A percentile compares a stretch with the other conserved stretches of the same genome.
Evolutionary conservation across 2,888 invertebrate species (phyloP).

Genomic region (Clunio marinus): DNA sequence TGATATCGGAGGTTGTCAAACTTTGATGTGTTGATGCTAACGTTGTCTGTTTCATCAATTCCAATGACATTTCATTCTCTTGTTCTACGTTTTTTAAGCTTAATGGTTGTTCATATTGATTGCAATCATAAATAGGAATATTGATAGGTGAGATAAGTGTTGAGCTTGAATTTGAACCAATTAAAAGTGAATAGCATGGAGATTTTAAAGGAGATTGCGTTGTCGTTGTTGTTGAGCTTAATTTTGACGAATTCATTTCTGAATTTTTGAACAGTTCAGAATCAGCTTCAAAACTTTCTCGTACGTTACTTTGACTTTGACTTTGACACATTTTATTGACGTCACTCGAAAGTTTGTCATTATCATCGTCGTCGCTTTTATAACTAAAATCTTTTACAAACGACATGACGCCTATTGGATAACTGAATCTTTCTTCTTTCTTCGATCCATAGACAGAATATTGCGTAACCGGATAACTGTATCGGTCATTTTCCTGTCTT

Average conservation of each 20-base stretch:
- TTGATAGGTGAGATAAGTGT: slow-evolving; percentile 49
- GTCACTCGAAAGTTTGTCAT: slow-evolving; percentile 17
- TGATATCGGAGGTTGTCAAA: slow-evolving; percentile 47
- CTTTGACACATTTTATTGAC: neutral
- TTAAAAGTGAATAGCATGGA: slow-evolving; percentile 51
- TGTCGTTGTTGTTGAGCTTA: slow-evolving; percentile 45
- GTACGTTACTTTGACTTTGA: neutral
- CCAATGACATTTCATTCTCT: slow-evolving; percentile 45
- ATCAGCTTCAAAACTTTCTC: slow-evolving; percentile 43
- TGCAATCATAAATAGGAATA: slow-evolving; percentile 47
- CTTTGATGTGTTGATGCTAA: slow-evolving; percentile 45
- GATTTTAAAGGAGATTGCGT: slow-evolving; percentile 50
- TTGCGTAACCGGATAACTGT: slow-evolving; percentile 51
- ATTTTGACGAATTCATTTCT: slow-evolving; percentile 46
- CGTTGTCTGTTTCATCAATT: slow-evolving; percentile 43
- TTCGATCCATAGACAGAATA: slow-evolving; percentile 46
- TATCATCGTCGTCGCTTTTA: neutral
- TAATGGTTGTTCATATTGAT: slow-evolving; percentile 28
- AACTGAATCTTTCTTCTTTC: slow-evolving; percentile 50
- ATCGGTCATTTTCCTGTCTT: slow-evolving; percentile 42
- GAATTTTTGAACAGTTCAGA: slow-evolving; percentile 40
- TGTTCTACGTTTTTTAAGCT: slow-evolving; percentile 1
- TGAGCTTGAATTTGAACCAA: slow-evolving; percentile 51
- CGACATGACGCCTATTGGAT: slow-evolving; percentile 44
- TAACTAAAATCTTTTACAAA: too few species aligned